Percentiles rank a stretch among this genome's conserved stretches.
Evolutionary conservation across 2,113 vertebrate species (phyloP).

Genomic region (Martes martes): DNA sequence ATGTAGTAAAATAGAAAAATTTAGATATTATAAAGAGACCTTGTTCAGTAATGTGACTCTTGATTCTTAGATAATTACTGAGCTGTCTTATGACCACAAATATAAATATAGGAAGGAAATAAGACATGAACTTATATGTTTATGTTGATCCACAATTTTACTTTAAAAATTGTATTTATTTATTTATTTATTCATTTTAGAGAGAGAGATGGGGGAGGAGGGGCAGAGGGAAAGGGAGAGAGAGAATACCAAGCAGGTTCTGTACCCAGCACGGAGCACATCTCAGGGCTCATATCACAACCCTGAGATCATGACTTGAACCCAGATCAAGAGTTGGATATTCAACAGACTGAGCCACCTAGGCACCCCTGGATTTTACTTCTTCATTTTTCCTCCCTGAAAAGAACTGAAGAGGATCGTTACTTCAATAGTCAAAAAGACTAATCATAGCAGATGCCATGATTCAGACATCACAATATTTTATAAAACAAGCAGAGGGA

Average conservation of each 20-base stretch:
- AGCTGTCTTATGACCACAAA: not conserved
- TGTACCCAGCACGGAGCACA: not conserved
- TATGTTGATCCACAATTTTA: not conserved
- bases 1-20: not conserved
- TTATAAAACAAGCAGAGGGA: not conserved
- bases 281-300: not conserved
- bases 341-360: not conserved
- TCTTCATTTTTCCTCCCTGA: not conserved
- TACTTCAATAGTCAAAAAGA: not conserved
- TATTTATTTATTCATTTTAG: not conserved
- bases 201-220: not conserved
- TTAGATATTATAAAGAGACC: constrained; percentile 16
- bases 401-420: not conserved
- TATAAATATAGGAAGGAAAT: not conserved
- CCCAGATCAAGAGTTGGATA: not conserved
- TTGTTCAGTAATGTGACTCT: not conserved
- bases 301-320: not conserved
- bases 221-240: not conserved
- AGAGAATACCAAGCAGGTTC: not conserved
- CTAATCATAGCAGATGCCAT: not conserved
- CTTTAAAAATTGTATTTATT: not conserved
- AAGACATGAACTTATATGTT: not conserved
- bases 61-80: not conserved
- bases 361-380: not conserved
- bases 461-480: not conserved